Evolutionary conservation across 2,888 invertebrate species (phyloP), one percentile per base, ranked within the genome.

Genomic region (Lottia scabra): DNA sequence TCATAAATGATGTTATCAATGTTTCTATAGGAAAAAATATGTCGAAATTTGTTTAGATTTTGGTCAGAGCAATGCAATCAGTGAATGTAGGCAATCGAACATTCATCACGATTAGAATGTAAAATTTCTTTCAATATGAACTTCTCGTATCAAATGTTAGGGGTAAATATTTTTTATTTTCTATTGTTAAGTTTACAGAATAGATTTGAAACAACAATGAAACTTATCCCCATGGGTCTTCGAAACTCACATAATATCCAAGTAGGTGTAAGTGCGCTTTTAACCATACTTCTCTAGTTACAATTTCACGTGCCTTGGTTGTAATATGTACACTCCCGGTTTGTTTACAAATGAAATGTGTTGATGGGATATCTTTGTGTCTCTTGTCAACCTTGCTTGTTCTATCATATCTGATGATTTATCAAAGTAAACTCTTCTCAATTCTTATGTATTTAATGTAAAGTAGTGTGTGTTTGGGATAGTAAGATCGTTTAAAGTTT

Each of bases 291-390:
- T 19, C 19, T 56, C 56, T 23, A 23, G 13, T 56, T 56, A 12
- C 56, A 23, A 10, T 56, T 23, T 56, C 19, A 19, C 56, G 56
- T 56, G 56, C 23, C 56, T 56, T 23, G 10, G 19, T 19, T 23
- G 56, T 56, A 56, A 56, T 23, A 56, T 23, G 23, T 23, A 23
- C 56, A 56, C 10, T 23, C 19, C 23, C 56, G 38, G 19, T 56
- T 56, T 56, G 56, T 56, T 56, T 12, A 56, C 56, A 56, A 56
- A 23, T 56, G 56, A 56, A 56, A 56, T 56, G 56, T 56, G 56
- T 56, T 56, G 56, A 56, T 56, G 56, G 56, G 56, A 2, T 56
- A 10, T 23, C 56, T 56, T 56, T 56, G 56, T 56, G 56, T 23
- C 56, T 23, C 56, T 38, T 19, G 56, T 56, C 19, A 56, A 10